Base-by-base conservation (phyloP, 2,797 vertebrate genomes). In the Petrocephalus schoutedeni region DNA sequence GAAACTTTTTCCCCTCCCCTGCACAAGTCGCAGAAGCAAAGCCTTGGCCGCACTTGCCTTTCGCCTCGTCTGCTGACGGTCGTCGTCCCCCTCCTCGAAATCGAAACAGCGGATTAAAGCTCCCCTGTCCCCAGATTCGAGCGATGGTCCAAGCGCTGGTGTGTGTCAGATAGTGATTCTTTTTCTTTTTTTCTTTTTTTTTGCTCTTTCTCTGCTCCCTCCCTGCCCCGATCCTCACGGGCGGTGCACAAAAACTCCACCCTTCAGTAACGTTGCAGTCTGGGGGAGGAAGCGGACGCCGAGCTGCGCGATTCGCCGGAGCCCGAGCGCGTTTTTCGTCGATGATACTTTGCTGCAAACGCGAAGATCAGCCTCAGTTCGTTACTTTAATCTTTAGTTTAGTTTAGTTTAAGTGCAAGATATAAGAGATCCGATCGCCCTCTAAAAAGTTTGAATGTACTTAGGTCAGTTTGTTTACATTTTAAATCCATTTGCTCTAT, bases 181-280 rank as follows among this genome's bases (percentile, higher is more conserved):
- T 19, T 14, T 16, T 57, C 16, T 14, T 19, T 56, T 56, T 57
- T 77, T 77, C 45, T 57, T 14, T 19, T 57, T 77, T 77, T 80
- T 80, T 80, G 36, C 91, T 89, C 89, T 91, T 89, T 90, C 89
- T 91, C 88, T 90, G 89, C 91, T 93, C 92, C 92, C 87, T 90
- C 57, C 87, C 86, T 93, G 91, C 90, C 90, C 90, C 88, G 89
- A 89, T 90, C 86, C 80, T 89, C 86, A 41, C 89, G 89, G 89
- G 89, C 89, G 88, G 88, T 71, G 87, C 88, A 91, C 77, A 89
- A 91, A 77, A 89, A 91, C 92, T 92, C 92, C 92, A 92, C 92
- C 92, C 95, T 94, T 92, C 92, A 93, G 92, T 86, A 80, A 77
- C 87, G 86, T 54, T 56, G 85, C 58, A 87, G 41, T 54, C 77